A percentile compares a stretch with the other conserved stretches of the same genome.
These are phyloP conservation scores for Mercenaria mercenaria DNA, from an alignment of 1,140 invertebrate genomes.

Conservation along the genomic window DNA sequence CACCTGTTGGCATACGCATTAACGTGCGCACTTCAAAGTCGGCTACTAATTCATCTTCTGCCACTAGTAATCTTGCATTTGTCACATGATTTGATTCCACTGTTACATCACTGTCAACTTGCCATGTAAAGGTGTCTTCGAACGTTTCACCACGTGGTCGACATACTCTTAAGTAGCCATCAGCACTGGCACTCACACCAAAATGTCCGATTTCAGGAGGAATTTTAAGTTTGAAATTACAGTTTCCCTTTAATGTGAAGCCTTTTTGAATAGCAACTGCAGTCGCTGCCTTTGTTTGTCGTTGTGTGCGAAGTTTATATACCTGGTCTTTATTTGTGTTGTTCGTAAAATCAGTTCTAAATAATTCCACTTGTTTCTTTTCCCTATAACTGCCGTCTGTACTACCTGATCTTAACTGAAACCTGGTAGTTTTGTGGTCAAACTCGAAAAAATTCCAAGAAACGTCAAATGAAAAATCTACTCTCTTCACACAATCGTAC, in stretches of 20 bases:
- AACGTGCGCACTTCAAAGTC: slow-evolving; percentile 77
- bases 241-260: slow-evolving; percentile 71
- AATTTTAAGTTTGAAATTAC: slow-evolving; percentile 76
- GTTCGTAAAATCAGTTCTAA: slow-evolving; percentile 74
- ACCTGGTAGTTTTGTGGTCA: slow-evolving; percentile 73
- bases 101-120: slow-evolving; percentile 78
- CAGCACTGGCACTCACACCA: slow-evolving; percentile 75
- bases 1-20: slow-evolving; percentile 75
- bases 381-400: slow-evolving; percentile 69
- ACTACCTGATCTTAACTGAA: slow-evolving; percentile 64
- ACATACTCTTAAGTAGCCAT: slow-evolving; percentile 74
- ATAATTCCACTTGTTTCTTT: slow-evolving; percentile 75
- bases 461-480: slow-evolving; percentile 74
- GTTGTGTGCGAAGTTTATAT: slow-evolving; percentile 77
- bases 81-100: slow-evolving; percentile 78
- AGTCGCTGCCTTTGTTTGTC: slow-evolving; percentile 77
- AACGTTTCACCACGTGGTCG: slow-evolving; percentile 73
- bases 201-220: slow-evolving; percentile 74
- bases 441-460: slow-evolving; percentile 80
- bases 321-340: slow-evolving; percentile 77
- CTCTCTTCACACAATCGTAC: slow-evolving; percentile 72
- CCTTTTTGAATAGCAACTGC: slow-evolving; percentile 74
- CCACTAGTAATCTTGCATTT: slow-evolving; percentile 72
- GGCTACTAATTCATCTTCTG: slow-evolving; percentile 78
- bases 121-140: slow-evolving; percentile 76